Percentiles rank a stretch among this genome's conserved stretches.
Evolutionary conservation across 2,797 vertebrate genomes (phyloP).

Genomic region (Bryconaethiops microstoma): DNA sequence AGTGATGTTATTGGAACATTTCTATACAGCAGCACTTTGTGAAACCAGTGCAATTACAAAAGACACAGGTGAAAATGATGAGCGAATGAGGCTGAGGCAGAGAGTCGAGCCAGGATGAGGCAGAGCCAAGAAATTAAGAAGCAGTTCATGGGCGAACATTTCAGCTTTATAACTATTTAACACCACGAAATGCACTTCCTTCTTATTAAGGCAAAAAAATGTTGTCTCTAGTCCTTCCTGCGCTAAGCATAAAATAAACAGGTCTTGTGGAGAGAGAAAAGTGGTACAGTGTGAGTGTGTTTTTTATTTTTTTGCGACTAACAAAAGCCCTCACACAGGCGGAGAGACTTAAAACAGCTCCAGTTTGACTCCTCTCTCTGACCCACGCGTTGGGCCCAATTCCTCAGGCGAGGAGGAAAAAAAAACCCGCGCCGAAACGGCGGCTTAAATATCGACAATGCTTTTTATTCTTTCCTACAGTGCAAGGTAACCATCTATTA

Average conservation of each 20-base stretch:
- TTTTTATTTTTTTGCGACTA: not conserved
- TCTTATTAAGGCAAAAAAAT: not conserved
- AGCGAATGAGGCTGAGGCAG: too few relatives aligned
- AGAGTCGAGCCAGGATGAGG: too few relatives aligned
- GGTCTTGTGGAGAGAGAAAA: not conserved
- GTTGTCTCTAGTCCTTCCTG: not conserved
- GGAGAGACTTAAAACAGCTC: constrained; percentile 3
- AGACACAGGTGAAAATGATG: too few relatives aligned
- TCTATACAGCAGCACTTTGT: too few relatives aligned
- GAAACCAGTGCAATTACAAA: too few relatives aligned
- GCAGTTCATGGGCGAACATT: too few relatives aligned
- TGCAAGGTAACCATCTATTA: constrained; percentile 39
- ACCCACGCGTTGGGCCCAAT: constrained; percentile 13
- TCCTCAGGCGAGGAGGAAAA: not conserved
- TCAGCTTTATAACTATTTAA: not conserved
- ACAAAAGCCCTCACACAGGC: not conserved
- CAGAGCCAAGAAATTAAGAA: too few relatives aligned
- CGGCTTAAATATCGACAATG: constrained; percentile 26
- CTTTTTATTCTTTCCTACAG: constrained; percentile 4
- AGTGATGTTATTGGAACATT: too few relatives aligned
- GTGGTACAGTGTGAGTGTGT: not conserved
- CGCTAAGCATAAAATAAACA: not conserved
- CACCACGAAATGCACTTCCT: too few relatives aligned
- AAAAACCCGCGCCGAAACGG: not conserved
- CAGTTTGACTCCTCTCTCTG: constrained; percentile 5